Conservation (phyloP, 1,140 invertebrate species). For the Achatina immaculata region DNA sequence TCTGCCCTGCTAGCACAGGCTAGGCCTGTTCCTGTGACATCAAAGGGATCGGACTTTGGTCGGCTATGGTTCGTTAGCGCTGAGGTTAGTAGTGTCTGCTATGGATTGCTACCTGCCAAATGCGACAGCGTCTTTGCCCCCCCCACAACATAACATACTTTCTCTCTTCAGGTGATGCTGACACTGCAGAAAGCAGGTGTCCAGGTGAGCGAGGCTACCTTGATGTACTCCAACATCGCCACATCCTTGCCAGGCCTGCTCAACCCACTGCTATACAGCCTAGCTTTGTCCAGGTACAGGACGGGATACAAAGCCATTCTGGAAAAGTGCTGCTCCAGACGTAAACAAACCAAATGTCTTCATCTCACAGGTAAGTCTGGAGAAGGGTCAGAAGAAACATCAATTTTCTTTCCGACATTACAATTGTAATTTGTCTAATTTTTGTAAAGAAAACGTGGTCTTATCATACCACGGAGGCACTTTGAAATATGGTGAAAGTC, state of each 20-base stretch:
- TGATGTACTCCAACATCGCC: slow-evolving; percentile 60
- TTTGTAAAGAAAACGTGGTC: not conserved
- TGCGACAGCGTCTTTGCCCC: too few species aligned
- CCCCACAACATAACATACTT: too few species aligned
- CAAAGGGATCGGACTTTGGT: too few species aligned
- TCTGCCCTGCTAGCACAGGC: too few species aligned
- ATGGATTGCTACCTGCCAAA: too few species aligned
- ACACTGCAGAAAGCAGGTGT: slow-evolving; percentile 54
- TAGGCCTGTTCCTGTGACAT: too few species aligned
- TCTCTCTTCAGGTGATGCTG: slow-evolving; percentile 54
- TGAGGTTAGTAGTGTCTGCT: too few species aligned
- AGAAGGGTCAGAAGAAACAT: not conserved
- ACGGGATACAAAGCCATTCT: slow-evolving; percentile 55
- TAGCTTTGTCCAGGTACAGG: slow-evolving; percentile 55
- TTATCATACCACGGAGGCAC: not conserved
- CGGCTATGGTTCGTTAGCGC: too few species aligned
- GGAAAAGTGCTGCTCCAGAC: slow-evolving; percentile 42
- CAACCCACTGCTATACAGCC: slow-evolving; percentile 62
- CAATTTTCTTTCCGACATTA: not conserved
- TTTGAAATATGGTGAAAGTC: not conserved
- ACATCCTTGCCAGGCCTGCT: slow-evolving; percentile 62
- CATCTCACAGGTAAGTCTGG: not conserved
- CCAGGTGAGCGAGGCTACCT: slow-evolving; percentile 54
- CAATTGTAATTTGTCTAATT: not conserved
- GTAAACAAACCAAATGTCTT: not conserved